Evolutionary conservation across 2,888 invertebrate genomes (phyloP).

Genomic region (Nephrotoma guestfalica): DNA sequence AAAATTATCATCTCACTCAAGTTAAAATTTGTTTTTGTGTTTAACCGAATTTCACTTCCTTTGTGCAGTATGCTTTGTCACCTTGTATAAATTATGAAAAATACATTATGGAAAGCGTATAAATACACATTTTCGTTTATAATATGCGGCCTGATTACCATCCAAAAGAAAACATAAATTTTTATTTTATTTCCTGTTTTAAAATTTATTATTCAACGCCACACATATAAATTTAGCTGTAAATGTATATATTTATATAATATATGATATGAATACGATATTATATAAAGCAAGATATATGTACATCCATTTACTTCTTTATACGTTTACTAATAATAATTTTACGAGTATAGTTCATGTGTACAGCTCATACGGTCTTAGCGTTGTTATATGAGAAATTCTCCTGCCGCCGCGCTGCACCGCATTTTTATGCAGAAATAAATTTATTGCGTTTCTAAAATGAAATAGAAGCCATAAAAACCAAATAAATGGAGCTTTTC

Average conservation of each 20-base stretch:
- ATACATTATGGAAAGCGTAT: no score
- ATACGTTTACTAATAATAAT: neutral
- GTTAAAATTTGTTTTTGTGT: no score
- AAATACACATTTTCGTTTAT: no score
- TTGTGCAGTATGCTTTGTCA: no score
- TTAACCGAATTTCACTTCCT: no score
- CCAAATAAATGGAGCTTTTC: neutral
- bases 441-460: neutral
- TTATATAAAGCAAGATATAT: neutral
- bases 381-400: neutral
- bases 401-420: neutral
- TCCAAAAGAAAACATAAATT: neutral
- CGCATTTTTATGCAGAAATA: neutral
- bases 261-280: neutral
- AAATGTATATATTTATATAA: neutral
- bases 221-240: neutral
- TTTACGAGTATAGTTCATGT: neutral
- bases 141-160: neutral
- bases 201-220: neutral
- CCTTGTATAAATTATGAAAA: no score
- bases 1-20: no score
- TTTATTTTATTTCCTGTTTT: neutral
- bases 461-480: neutral
- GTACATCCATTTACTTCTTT: neutral
- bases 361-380: neutral